These are phyloP conservation scores for Phalacrocorax carbo DNA, from an alignment of 2,113 vertebrate genomes.

Conservation along the genomic window DNA sequence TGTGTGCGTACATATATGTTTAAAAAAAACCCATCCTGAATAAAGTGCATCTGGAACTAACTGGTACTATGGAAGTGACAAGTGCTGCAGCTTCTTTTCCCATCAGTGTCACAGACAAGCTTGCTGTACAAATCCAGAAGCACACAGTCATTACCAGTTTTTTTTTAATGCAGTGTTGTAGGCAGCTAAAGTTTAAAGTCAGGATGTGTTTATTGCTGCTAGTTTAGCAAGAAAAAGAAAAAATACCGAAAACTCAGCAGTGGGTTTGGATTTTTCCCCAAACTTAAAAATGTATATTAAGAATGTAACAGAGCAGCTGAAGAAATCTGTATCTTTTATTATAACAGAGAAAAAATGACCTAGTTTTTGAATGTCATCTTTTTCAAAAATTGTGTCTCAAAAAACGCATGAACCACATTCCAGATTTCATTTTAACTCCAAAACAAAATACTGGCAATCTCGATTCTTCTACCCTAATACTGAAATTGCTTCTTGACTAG, in stretches of 20 bases:
- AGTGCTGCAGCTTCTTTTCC: not conserved
- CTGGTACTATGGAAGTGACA: not conserved
- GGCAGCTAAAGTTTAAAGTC: not conserved
- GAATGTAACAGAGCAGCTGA: not conserved
- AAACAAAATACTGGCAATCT: not conserved
- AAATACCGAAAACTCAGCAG: not conserved
- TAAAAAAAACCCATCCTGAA: not conserved
- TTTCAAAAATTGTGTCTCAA: not conserved
- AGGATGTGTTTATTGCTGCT: not conserved
- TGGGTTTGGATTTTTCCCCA: not conserved
- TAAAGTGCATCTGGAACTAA: not conserved
- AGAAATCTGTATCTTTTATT: not conserved
- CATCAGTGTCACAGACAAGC: not conserved
- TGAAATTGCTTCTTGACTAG: not conserved
- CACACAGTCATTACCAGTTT: not conserved
- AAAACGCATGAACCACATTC: not conserved
- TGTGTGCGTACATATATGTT: not conserved
- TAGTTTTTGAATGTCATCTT: not conserved
- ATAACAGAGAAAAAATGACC: not conserved
- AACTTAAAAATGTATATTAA: not conserved
- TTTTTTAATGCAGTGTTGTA: not conserved
- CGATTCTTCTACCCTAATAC: not conserved
- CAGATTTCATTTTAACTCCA: not conserved
- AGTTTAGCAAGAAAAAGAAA: not conserved
- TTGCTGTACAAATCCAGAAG: not conserved